Conservation (phyloP, 2,888 invertebrate species). For the Orthosia cruda region DNA sequence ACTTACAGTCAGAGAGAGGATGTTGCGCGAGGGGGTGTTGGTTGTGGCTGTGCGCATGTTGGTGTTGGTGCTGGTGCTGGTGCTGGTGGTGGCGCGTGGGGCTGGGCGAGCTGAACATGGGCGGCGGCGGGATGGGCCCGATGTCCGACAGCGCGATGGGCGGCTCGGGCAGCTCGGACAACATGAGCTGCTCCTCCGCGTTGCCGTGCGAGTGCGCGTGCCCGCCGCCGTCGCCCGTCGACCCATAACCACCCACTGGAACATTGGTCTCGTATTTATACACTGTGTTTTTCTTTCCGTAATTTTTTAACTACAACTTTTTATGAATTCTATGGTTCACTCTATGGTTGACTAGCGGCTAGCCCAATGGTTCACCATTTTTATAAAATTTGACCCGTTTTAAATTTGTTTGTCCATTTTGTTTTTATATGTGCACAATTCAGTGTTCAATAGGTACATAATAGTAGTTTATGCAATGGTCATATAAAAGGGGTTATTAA, state of each 20-base stretch:
- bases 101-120: constrained; percentile 98
- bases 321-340: too few relatives aligned
- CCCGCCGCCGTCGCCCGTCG: constrained; percentile 77
- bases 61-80: constrained; percentile 77
- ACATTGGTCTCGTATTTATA: constrained; percentile 56
- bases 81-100: constrained; percentile 90
- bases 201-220: constrained; percentile 72
- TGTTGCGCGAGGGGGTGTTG: constrained; percentile 81
- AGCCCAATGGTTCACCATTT: not conserved
- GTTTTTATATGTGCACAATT: constrained; percentile 3
- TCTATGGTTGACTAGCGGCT: not conserved
- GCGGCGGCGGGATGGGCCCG: constrained; percentile 98
- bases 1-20: constrained; percentile 88
- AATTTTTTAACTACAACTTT: too few relatives aligned
- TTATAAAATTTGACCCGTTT: not conserved
- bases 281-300: not conserved
- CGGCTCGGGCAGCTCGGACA: constrained; percentile 97
- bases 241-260: constrained; percentile 92
- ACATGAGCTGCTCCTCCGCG: constrained; percentile 92
- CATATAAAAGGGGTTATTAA: too few relatives aligned
- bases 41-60: constrained; percentile 75
- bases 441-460: not conserved
- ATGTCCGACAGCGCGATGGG: constrained; percentile 98
- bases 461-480: too few relatives aligned
- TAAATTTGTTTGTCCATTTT: not conserved